Evolutionary conservation across 2,797 vertebrate genomes (phyloP).

Genomic region (Peromyscus attwateri): DNA sequence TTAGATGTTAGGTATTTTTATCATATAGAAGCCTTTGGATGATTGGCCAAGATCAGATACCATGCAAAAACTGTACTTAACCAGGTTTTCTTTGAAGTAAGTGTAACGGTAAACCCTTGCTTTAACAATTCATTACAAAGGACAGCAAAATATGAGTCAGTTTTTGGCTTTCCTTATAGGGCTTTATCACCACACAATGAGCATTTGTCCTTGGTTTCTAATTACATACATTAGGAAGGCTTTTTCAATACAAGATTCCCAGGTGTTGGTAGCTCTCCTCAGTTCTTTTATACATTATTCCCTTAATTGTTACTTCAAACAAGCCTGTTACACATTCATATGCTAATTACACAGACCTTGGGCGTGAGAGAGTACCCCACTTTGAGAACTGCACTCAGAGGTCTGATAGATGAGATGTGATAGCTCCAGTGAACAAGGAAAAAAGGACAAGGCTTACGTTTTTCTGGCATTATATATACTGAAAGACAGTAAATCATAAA

Average conservation of each 20-base stretch:
- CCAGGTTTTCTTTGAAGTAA: constrained; percentile 50
- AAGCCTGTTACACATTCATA: constrained; percentile 82
- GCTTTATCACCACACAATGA: constrained; percentile 65
- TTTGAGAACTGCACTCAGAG: constrained; percentile 80
- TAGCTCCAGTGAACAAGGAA: constrained; percentile 84
- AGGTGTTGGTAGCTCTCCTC: constrained; percentile 82
- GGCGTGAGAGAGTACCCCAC: constrained; percentile 82
- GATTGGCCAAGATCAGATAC: constrained; percentile 32
- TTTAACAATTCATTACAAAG: constrained; percentile 57
- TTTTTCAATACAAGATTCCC: constrained; percentile 82
- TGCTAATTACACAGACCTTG: constrained; percentile 82
- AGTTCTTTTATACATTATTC: constrained; percentile 81
- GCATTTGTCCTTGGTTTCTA: constrained; percentile 82
- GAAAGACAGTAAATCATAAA: constrained; percentile 79
- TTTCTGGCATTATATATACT: constrained; percentile 77
- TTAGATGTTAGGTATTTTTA: constrained; percentile 31
- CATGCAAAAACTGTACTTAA: constrained; percentile 31
- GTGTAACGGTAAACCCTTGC: constrained; percentile 57
- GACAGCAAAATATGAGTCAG: constrained; percentile 40
- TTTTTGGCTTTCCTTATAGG: constrained; percentile 59
- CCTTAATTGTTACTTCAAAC: constrained; percentile 85
- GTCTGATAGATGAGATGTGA: constrained; percentile 83
- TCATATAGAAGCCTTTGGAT: constrained; percentile 9
- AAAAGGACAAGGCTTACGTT: constrained; percentile 79
- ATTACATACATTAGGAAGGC: constrained; percentile 84